Evolutionary conservation across 2,113 vertebrate genomes (phyloP).

Genomic region (Pangasianodon hypophthalmus): DNA sequence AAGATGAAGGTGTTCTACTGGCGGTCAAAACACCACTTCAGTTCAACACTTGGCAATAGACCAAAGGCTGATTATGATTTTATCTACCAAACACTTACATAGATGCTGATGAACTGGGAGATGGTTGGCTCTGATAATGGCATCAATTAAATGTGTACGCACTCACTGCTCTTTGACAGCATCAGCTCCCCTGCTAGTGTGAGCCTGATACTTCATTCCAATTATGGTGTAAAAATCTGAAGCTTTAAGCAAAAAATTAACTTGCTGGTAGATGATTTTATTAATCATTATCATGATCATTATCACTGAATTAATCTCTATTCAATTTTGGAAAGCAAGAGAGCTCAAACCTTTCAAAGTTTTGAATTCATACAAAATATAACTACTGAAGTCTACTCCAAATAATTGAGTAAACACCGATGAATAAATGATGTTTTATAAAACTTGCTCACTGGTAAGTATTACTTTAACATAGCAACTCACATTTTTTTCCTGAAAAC

Average conservation of each 20-base stretch:
- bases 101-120: not conserved
- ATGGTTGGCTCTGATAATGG: not conserved
- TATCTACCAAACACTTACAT: not conserved
- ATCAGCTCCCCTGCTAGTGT: not conserved
- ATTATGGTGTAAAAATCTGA: not conserved
- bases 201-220: not conserved
- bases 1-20: not conserved
- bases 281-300: not conserved
- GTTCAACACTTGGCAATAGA: not conserved
- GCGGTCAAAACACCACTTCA: not conserved
- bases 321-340: not conserved
- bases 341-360: not conserved
- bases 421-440: not conserved
- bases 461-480: not conserved
- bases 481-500: not conserved
- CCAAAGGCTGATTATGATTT: not conserved
- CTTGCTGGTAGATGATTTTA: not conserved
- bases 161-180: not conserved
- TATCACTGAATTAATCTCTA: not conserved
- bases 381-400: not conserved
- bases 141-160: not conserved
- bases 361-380: not conserved
- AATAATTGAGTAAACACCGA: not conserved
- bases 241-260: not conserved
- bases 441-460: too few relatives aligned